phyloP scores from a whole-genome alignment of 2,888 invertebrate species.

The Pyrrhosoma nymphula region DNA sequence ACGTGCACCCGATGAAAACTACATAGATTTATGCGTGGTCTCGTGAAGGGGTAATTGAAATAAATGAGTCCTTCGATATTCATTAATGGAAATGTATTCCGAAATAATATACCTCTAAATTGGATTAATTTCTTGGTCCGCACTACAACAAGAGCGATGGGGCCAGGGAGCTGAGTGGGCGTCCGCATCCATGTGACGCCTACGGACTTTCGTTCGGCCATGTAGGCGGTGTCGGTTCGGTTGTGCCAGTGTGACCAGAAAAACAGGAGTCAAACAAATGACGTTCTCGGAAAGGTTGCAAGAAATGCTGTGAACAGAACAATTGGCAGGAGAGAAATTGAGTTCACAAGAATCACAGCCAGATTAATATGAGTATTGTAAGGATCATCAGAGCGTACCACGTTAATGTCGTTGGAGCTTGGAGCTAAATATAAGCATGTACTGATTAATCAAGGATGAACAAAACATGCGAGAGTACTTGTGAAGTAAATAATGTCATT shows the following conservation, averaged over 20 bases:
- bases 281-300: neutral
- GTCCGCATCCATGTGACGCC: neutral
- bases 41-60: neutral
- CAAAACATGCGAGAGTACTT: no score
- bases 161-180: neutral
- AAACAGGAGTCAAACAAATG: neutral
- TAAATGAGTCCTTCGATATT: constrained; percentile 3
- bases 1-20: neutral
- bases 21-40: neutral
- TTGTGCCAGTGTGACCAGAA: neutral
- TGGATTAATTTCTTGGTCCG: neutral
- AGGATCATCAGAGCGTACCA: no score
- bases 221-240: neutral
- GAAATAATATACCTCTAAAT: neutral
- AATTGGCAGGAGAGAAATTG: neutral
- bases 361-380: no score
- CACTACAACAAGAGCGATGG: neutral
- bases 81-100: neutral
- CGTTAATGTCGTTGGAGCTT: no score
- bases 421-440: no score
- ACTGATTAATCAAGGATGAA: no score
- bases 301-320: no score
- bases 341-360: neutral
- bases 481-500: no score
- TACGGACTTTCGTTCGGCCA: neutral